These are phyloP conservation scores for Celastrina argiolus DNA, from an alignment of 2,888 invertebrate genomes.

Conservation along the genomic window DNA sequence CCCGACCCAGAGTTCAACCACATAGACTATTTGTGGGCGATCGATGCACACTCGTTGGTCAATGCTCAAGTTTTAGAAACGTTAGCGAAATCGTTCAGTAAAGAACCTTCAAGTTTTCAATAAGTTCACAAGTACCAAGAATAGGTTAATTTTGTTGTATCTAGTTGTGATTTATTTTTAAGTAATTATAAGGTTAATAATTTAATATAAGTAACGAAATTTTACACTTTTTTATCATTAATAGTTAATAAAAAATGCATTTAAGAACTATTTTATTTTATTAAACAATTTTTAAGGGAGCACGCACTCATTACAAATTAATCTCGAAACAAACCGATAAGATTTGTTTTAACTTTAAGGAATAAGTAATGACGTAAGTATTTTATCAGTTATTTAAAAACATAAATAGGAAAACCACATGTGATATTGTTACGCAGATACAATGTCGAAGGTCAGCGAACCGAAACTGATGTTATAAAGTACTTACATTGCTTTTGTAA, in stretches of 20 bases:
- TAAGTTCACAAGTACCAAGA: neutral
- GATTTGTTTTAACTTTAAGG: neutral
- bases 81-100: slow-evolving; percentile 33
- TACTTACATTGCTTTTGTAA: neutral
- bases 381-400: neutral
- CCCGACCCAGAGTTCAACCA: slow-evolving; percentile 82
- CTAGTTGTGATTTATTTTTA: too few species aligned
- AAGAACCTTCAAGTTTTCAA: neutral
- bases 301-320: too few species aligned
- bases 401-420: neutral
- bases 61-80: slow-evolving; percentile 71
- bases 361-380: neutral
- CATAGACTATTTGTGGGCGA: slow-evolving; percentile 83
- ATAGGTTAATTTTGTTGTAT: too few species aligned
- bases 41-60: slow-evolving; percentile 76
- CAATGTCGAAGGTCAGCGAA: neutral
- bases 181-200: too few species aligned
- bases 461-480: neutral
- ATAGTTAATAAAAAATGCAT: too few species aligned
- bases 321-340: neutral
- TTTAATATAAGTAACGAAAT: too few species aligned
- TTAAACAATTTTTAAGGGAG: too few species aligned
- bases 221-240: too few species aligned
- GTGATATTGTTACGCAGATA: neutral
- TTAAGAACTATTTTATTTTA: too few species aligned